Evolutionary conservation across 2,888 invertebrate genomes (phyloP).

Genomic region (Spilosoma lubricipeda): DNA sequence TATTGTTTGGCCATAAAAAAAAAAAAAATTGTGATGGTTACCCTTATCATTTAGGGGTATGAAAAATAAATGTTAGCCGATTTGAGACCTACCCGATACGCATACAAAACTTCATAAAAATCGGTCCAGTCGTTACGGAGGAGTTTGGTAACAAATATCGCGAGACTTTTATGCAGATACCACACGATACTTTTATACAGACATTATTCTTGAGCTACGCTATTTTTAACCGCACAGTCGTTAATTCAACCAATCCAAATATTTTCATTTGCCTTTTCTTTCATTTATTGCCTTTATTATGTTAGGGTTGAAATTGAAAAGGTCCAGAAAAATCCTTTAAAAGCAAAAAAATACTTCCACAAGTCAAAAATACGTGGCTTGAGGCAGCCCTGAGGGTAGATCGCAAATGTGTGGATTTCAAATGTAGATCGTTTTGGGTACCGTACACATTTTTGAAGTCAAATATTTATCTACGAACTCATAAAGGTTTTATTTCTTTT

Average conservation of each 20-base stretch:
- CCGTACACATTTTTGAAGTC: conserved; percentile 12
- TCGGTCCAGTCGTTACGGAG: no score
- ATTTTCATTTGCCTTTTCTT: not conserved
- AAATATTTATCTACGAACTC: conserved; percentile 28
- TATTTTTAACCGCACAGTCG: not conserved
- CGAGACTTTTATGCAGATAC: no score
- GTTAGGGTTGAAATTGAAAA: conserved; percentile 5
- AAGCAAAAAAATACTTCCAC: not conserved
- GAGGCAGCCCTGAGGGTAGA: conserved; percentile 26
- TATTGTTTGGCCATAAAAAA: no score
- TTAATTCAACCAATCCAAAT: not conserved
- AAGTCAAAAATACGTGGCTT: not conserved
- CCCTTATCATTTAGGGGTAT: no score
- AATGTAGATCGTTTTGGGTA: conserved; percentile 27
- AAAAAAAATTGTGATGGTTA: no score
- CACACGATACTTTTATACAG: no score
- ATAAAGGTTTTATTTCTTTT: conserved; percentile 18
- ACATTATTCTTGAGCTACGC: no score
- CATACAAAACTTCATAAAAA: no score
- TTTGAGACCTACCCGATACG: no score
- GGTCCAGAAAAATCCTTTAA: not conserved
- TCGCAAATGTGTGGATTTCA: conserved; percentile 34
- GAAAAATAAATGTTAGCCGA: no score
- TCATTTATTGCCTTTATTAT: not conserved
- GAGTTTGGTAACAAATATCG: no score